Evolutionary conservation across 2,113 vertebrate species (phyloP).

Genomic region (Eulemur rufifrons): DNA sequence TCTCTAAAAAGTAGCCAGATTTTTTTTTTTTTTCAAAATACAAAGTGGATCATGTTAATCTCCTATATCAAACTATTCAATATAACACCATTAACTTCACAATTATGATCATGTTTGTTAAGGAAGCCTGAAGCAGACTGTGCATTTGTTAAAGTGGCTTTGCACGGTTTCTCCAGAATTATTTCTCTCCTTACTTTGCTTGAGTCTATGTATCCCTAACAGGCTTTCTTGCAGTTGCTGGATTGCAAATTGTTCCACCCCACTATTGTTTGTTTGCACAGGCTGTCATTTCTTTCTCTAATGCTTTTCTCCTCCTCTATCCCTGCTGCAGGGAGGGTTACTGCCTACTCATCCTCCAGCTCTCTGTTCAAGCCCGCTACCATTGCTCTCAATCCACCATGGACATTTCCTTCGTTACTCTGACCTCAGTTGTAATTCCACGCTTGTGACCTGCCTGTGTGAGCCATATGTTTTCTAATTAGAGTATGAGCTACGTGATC

Average conservation of each 20-base stretch:
- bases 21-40: not conserved
- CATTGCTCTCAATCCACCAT: not conserved
- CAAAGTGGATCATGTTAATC: not conserved
- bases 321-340: not conserved
- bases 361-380: not conserved
- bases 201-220: accelerated
- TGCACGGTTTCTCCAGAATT: not conserved
- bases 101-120: not conserved
- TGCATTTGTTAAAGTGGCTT: not conserved
- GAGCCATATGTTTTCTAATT: not conserved
- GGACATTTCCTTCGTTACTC: not conserved
- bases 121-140: not conserved
- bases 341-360: not conserved
- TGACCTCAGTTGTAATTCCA: not conserved
- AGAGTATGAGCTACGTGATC: not conserved
- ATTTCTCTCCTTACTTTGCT: not conserved
- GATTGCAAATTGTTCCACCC: accelerated
- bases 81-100: not conserved
- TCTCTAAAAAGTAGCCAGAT: not conserved
- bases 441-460: not conserved
- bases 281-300: not conserved
- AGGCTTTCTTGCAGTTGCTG: not conserved
- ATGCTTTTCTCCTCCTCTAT: too few species aligned
- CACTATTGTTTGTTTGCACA: too few species aligned
- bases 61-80: not conserved